Conservation (phyloP, 2,113 vertebrate species). For the Hippocampus mohnikei region DNA sequence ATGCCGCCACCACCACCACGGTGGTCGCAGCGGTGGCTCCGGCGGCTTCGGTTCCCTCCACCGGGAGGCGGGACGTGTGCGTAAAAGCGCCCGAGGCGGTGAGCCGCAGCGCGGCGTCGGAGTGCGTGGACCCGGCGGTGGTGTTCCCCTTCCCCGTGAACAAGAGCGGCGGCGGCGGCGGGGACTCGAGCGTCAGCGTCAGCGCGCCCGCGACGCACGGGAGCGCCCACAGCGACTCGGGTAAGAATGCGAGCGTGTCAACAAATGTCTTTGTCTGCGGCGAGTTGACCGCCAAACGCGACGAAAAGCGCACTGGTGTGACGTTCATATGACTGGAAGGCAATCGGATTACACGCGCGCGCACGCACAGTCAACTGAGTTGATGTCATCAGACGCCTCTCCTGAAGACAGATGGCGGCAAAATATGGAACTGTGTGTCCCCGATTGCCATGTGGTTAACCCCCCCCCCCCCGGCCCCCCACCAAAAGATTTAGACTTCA, state of each 20-base stretch:
- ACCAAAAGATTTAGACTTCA: not conserved
- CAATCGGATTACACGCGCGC: slow-evolving; percentile 65
- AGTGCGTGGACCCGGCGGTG: slow-evolving; percentile 87
- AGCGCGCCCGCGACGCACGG: slow-evolving; percentile 54
- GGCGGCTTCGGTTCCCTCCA: not conserved
- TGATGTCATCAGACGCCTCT: slow-evolving; percentile 68
- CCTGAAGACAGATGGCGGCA: slow-evolving; percentile 75
- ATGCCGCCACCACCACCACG: slow-evolving; percentile 1
- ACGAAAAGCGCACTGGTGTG: slow-evolving; percentile 14
- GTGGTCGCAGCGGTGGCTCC: not conserved
- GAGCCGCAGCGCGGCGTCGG: slow-evolving; percentile 72
- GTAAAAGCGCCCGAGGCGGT: slow-evolving; percentile 67
- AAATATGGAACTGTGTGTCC: slow-evolving; percentile 59
- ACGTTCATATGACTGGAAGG: slow-evolving; percentile 66
- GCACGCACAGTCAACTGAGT: slow-evolving; percentile 48
- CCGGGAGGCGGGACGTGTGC: slow-evolving; percentile 38
- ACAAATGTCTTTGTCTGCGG: slow-evolving; percentile 30
- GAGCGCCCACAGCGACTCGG: slow-evolving; percentile 83
- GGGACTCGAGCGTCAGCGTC: slow-evolving; percentile 38
- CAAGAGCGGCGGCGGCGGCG: slow-evolving; percentile 72
- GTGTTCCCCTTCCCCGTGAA: slow-evolving; percentile 89
- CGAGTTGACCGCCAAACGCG: not conserved
- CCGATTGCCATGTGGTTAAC: slow-evolving; percentile 42
- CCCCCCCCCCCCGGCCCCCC: not conserved
- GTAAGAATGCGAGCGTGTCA: slow-evolving; percentile 65